Evolutionary conservation across 1,140 invertebrate genomes (phyloP), one percentile per base, ranked within the genome.

Genomic region (Caenorhabditis tropicalis): DNA sequence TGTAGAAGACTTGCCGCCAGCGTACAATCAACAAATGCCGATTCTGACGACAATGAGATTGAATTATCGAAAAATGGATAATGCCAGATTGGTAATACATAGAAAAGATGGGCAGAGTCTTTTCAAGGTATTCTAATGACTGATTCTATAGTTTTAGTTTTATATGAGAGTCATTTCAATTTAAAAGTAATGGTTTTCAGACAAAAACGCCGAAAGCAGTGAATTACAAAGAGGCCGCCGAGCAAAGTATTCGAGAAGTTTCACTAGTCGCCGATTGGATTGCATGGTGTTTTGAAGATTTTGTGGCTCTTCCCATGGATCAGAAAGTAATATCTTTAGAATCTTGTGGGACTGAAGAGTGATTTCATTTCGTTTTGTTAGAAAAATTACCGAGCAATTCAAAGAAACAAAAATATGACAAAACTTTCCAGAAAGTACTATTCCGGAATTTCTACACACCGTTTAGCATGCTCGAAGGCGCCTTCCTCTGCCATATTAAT

Each of bases 381-480:
- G 53, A 2, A n/a, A n/a, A n/a, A n/a, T n/a, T n/a, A n/a, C n/a
- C n/a, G n/a, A n/a, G n/a, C n/a, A n/a, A n/a, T n/a, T n/a, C n/a
- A n/a, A n/a, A n/a, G n/a, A n/a, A n/a, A n/a, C n/a, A n/a, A n/a
- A n/a, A n/a, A n/a, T n/a, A n/a, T n/a, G n/a, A n/a, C n/a, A n/a
- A n/a, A n/a, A n/a, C n/a, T n/a, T 82, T 81, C 16, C 53, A 82
- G 82, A 84, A 58, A 48, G 58, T 84, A 2, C 74, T 84, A 0
- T 84, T 74, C 74, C 46, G 53, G 12, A 84, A 84, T 21, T 84
- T 84, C 83, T 84, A 74, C 29, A 43, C 65, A 15, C 58, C 83
- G n/a, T 84, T 79, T 19, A 81, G 43, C 15, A 53, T 84, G 46
- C 39, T 84, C 19, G 83, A 84, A 65, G 65, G 58, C 2, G 83